These are phyloP conservation scores for Bothrops jararaca DNA, from an alignment of 2,113 vertebrate genomes.

Conservation along the genomic window DNA sequence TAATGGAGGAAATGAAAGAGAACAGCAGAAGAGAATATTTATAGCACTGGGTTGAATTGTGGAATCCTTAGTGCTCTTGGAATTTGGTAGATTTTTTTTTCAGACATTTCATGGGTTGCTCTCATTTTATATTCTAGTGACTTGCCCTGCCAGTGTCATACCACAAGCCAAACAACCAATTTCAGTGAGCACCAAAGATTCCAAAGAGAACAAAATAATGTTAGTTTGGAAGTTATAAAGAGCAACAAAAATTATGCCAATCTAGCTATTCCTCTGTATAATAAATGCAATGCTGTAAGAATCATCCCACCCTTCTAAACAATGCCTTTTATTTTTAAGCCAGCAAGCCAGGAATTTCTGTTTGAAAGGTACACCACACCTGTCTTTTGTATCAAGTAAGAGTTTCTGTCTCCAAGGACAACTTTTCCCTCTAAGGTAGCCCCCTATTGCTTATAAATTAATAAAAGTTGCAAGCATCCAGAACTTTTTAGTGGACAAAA, in stretches of 20 bases:
- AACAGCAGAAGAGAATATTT: background rate
- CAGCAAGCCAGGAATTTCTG: background rate
- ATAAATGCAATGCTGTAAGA: background rate
- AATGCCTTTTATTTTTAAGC: background rate
- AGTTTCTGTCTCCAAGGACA: background rate
- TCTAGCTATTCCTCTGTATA: background rate
- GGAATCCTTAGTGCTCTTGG: background rate
- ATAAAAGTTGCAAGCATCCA: constrained; percentile 5
- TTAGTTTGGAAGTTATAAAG: background rate
- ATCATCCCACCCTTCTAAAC: background rate
- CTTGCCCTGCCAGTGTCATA: background rate
- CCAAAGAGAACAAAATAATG: background rate
- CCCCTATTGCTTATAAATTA: background rate
- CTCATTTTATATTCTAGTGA: background rate
- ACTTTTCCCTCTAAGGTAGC: background rate
- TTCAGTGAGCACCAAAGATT: background rate
- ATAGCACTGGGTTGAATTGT: background rate
- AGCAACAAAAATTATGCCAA: background rate
- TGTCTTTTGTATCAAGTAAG: background rate
- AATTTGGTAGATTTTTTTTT: background rate
- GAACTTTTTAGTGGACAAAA: background rate
- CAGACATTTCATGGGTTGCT: background rate
- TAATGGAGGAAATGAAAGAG: background rate
- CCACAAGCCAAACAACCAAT: background rate
- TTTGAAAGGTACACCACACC: too few relatives aligned